Evolutionary conservation across 2,797 vertebrate genomes (phyloP), one percentile per base, ranked within the genome.

Genomic region (Pyrocephalus nanus): DNA sequence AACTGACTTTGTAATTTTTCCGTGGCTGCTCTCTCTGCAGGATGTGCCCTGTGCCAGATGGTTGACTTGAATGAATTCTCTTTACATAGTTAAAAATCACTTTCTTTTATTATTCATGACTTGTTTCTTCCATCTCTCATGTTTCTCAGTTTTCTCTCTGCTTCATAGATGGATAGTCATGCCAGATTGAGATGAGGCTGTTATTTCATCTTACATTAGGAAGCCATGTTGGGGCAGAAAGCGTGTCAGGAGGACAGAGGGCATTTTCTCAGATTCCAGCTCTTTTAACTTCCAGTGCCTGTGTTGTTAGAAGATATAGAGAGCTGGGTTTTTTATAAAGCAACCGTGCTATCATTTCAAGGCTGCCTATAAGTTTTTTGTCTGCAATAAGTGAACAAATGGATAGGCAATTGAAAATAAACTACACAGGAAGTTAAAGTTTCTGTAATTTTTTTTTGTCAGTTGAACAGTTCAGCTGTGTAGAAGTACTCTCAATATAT

Each of bases 11-110:
- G 74, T 96, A 34, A 89, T 96, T 96, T 94, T 96, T 95, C 88
- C 74, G 53, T 93, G 90, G 84, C 77, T 93, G 71, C 83, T 94
- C 74, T 96, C 88, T 92, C 95, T 88, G 90, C 95, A 96, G 91
- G 94, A 95, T 88, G 91, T 94, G 80, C 92, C 90, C 89, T 51
- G 54, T 95, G 93, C 95, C 96, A 95, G 93, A 94, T 96, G 90
- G 95, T 95, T 94, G 91, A 95, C 92, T 97, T 94, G 96, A 95
- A 92, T 89, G 86, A 90, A 92, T 94, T 92, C 90, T 96, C 94
- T 95, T 95, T 88, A 87, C 88, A 86, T 87, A 86, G 81, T 88
- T 87, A 95, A 95, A 96, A 96, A 93, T 94, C 94, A 77, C 83
- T 94, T 92, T 90, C 89, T 92, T 95, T 91, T 93, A 95, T 96